Conservation (phyloP, 2,797 vertebrate genomes). For the Girardinus metallicus region DNA sequence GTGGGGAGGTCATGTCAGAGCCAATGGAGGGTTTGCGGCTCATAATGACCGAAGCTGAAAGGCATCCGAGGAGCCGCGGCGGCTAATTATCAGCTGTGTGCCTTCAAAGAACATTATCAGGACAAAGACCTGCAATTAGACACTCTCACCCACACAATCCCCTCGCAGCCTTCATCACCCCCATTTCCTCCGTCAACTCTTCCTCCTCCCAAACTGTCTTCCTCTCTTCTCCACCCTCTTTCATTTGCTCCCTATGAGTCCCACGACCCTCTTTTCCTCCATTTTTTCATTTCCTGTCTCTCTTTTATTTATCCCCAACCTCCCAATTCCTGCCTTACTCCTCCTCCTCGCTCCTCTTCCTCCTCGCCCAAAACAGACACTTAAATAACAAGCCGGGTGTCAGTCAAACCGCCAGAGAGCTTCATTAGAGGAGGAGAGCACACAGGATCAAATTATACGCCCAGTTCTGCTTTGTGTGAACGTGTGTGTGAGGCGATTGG, state of each 20-base stretch:
- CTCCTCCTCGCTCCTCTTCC: conserved; percentile 40
- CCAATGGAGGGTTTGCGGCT: conserved; percentile 67
- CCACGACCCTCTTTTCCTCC: conserved; percentile 36
- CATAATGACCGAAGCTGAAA: conserved; percentile 77
- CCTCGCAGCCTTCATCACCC: conserved; percentile 53
- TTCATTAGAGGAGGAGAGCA: conserved; percentile 76
- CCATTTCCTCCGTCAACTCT: conserved; percentile 50
- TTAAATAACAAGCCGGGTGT: conserved; percentile 74
- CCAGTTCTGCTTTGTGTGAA: conserved; percentile 55
- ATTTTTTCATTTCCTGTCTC: conserved; percentile 40
- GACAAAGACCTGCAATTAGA: conserved; percentile 79
- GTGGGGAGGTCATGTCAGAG: conserved; percentile 65
- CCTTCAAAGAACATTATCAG: conserved; percentile 83
- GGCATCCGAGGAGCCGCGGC: conserved; percentile 68
- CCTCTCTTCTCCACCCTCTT: conserved; percentile 16
- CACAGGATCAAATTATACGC: conserved; percentile 77
- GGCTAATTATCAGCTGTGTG: conserved; percentile 83
- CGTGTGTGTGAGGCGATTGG: conserved; percentile 40
- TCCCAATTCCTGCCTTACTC: conserved; percentile 20
- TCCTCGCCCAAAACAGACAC: conserved; percentile 58
- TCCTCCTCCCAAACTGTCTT: conserved; percentile 30
- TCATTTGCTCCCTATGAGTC: conserved; percentile 21
- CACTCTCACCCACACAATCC: conserved; percentile 36
- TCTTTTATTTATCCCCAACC: conserved; percentile 34
- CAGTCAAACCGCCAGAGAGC: conserved; percentile 76